phyloP scores from a whole-genome alignment of 2,888 invertebrate genomes.

The Pterostichus niger region DNA sequence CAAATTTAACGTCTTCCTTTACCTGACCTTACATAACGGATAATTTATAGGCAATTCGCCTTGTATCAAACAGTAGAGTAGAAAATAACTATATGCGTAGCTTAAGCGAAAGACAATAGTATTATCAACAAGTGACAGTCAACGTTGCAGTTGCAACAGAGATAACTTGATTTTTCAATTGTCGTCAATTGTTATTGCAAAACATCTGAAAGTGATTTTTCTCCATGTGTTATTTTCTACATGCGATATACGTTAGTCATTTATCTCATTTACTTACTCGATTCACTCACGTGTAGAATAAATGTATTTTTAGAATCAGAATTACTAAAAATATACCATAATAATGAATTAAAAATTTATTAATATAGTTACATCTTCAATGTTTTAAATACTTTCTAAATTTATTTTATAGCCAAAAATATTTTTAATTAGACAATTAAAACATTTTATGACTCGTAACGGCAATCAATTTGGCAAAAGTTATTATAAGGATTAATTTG shows the following conservation, averaged over 20 bases:
- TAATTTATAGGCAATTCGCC: slow-evolving; percentile 31
- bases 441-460: too few species aligned
- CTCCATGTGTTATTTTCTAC: slow-evolving; percentile 28
- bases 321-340: too few species aligned
- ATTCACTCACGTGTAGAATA: too few species aligned
- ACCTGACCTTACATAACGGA: slow-evolving; percentile 16
- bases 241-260: slow-evolving; percentile 17
- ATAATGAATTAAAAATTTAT: too few species aligned
- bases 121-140: slow-evolving; percentile 27
- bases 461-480: too few species aligned
- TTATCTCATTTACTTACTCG: not conserved
- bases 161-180: slow-evolving; percentile 39
- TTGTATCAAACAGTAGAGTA: slow-evolving; percentile 18
- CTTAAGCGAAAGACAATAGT: slow-evolving; percentile 25
- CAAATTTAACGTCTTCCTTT: slow-evolving; percentile 17
- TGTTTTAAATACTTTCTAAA: too few species aligned
- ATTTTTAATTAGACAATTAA: too few species aligned
- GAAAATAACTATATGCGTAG: slow-evolving; percentile 23
- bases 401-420: too few species aligned
- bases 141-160: slow-evolving; percentile 28
- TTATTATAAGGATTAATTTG: too few species aligned
- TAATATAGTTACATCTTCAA: too few species aligned
- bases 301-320: too few species aligned
- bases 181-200: slow-evolving; percentile 42
- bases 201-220: slow-evolving; percentile 51